Evolutionary conservation across 2,888 invertebrate genomes (phyloP), one percentile per base, ranked within the genome.

Genomic region (Cryptocephalus moraei): DNA sequence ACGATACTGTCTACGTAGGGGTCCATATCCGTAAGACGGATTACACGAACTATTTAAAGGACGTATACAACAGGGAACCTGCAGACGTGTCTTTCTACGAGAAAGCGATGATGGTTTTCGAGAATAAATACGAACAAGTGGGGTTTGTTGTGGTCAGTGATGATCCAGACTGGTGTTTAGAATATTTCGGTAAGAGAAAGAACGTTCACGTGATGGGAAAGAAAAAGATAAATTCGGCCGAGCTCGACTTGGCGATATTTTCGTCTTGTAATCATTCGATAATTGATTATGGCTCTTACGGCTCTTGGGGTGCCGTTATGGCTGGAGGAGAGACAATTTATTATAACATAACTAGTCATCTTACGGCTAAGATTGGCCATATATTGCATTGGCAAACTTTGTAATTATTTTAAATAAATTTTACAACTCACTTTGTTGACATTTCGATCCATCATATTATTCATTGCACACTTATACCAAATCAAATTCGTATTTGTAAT

Each of bases 11-110:
- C 10, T 78, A 71, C 54, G 72, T 78, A 12, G 76, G 76, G 42
- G 69, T 79, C 38, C 79, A 79, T 53, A 74, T 78, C 8, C 65
- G 78, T 42, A 66, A 78, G 47, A 78, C 77, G 1, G 79, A 79
- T 61, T 79, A 78, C 59, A 67, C 74, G 33, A 70, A 52, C 8
- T 77, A 77, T 59, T 63, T 79, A 13, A 74, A 74, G 72, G 67
- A 73, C 47, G 76, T 75, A 54, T 64, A 74, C 44, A 67, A 71
- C 38, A 67, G 68, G 8, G 61, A 63, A 39, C 66, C 72, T 10
- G 73, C 71, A 6, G 65, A 64, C 47, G 54, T 61, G 6, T 57
- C 55, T 22, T 75, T 72, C 58, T 75, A 71, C 59, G 55, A 59
- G 36, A 56, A 60, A 11, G 74, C 74, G 2, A 74, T 75, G 72